Conservation (phyloP, 2,113 vertebrate species). For the Pycnonotus jocosus region DNA sequence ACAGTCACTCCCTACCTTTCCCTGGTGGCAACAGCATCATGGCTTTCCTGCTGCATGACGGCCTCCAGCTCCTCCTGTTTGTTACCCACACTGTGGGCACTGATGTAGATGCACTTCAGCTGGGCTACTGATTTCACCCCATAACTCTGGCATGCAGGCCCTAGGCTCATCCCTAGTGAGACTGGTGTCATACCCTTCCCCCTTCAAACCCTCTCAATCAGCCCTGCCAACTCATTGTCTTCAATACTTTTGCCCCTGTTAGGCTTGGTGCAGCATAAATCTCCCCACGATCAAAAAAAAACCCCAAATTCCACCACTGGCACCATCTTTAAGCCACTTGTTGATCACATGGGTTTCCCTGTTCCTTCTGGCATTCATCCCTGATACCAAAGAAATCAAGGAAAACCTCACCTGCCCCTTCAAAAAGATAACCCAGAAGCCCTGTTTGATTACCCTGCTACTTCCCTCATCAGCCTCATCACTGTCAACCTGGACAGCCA, state of each 20-base stretch:
- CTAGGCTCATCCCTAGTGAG: not conserved
- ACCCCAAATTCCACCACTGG: not conserved
- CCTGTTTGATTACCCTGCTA: not conserved
- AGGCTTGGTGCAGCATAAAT: not conserved
- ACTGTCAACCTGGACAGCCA: not conserved
- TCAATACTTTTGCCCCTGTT: not conserved
- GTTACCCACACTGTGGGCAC: too few relatives aligned
- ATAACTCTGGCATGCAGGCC: not conserved
- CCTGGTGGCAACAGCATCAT: rapidly evolving
- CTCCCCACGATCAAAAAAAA: not conserved
- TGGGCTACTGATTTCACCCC: not conserved
- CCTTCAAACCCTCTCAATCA: not conserved
- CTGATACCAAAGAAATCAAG: not conserved
- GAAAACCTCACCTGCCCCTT: not conserved
- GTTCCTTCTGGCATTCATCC: not conserved
- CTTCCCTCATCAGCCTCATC: not conserved
- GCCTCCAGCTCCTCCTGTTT: not conserved
- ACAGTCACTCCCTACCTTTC: not conserved
- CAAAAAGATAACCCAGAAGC: not conserved
- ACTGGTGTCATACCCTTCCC: not conserved
- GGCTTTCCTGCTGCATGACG: rapidly evolving
- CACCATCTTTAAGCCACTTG: not conserved
- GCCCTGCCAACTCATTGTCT: not conserved
- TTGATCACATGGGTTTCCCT: not conserved
- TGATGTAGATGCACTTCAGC: not conserved